Evolutionary conservation across 1,140 invertebrate species (phyloP).

Genomic region (Euura lappo): DNA sequence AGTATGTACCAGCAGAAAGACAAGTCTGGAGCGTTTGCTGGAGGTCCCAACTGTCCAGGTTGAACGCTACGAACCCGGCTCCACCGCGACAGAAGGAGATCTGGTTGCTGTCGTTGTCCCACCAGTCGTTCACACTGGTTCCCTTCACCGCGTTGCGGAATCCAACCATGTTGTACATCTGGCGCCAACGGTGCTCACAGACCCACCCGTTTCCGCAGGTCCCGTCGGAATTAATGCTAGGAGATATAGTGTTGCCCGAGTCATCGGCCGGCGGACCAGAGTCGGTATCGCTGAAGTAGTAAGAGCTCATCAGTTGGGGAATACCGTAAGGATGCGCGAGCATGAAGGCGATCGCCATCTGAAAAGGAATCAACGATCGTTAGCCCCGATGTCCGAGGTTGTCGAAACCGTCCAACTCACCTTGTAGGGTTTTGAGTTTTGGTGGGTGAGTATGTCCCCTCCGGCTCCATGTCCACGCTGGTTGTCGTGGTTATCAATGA

Average conservation of each 20-base stretch:
- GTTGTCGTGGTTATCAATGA: slow-evolving; percentile 74
- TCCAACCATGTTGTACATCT: slow-evolving; percentile 81
- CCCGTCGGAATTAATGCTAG: slow-evolving; percentile 68
- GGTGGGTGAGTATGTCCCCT: slow-evolving; percentile 66
- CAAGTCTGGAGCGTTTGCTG: slow-evolving; percentile 69
- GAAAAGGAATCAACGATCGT: slow-evolving; percentile 14
- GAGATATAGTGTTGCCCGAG: slow-evolving; percentile 69
- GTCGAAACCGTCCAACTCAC: slow-evolving; percentile 49
- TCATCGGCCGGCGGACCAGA: slow-evolving; percentile 71
- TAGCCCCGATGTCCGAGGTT: slow-evolving; percentile 20
- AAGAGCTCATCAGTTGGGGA: slow-evolving; percentile 82
- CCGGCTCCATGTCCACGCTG: slow-evolving; percentile 54
- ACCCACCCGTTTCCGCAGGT: slow-evolving; percentile 83
- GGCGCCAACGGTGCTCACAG: slow-evolving; percentile 88
- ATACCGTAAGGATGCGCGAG: slow-evolving; percentile 81
- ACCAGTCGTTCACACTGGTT: slow-evolving; percentile 70
- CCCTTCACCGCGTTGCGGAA: slow-evolving; percentile 73
- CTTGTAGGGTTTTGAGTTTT: slow-evolving; percentile 68
- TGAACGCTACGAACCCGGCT: slow-evolving; percentile 77
- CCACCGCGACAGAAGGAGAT: slow-evolving; percentile 78
- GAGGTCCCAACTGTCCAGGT: slow-evolving; percentile 65
- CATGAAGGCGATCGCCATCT: slow-evolving; percentile 83
- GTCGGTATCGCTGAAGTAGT: slow-evolving; percentile 62
- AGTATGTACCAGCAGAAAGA: slow-evolving; percentile 79
- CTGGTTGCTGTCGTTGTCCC: slow-evolving; percentile 76